Conservation (phyloP, 2,113 vertebrate species). For the Physeter macrocephalus region DNA sequence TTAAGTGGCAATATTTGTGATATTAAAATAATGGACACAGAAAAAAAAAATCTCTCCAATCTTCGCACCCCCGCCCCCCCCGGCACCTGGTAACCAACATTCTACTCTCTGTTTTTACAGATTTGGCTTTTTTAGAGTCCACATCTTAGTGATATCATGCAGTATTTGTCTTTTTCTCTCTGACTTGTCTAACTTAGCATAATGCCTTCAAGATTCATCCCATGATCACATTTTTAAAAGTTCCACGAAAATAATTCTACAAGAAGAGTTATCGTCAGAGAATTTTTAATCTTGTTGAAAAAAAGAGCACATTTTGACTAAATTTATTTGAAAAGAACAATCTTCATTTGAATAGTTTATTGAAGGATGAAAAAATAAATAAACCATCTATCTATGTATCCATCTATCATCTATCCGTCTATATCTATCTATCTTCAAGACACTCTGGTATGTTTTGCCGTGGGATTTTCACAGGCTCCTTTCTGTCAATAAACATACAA, state of each 20-base stretch:
- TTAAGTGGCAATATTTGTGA: not conserved
- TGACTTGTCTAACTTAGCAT: not conserved
- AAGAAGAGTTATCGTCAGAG: not conserved
- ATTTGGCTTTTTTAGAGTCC: not conserved
- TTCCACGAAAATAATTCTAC: not conserved
- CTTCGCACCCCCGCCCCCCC: accelerated
- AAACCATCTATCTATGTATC: not conserved
- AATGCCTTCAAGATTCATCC: not conserved
- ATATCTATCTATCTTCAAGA: not conserved
- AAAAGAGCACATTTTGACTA: not conserved
- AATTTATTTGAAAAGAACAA: not conserved
- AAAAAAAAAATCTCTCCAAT: no score
- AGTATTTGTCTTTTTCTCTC: not conserved
- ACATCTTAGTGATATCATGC: not conserved
- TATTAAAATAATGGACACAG: no score
- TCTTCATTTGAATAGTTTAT: not conserved
- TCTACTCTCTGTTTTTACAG: not conserved
- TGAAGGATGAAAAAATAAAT: not conserved
- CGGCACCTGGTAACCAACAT: no score
- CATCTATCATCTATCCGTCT: not conserved
- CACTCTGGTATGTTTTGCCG: not conserved
- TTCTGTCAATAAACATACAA: not conserved
- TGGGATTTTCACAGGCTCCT: not conserved
- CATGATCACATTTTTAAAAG: not conserved
- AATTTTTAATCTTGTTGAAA: not conserved